Conservation (phyloP, 2,888 invertebrate species). For the Incurvaria masculella region DNA sequence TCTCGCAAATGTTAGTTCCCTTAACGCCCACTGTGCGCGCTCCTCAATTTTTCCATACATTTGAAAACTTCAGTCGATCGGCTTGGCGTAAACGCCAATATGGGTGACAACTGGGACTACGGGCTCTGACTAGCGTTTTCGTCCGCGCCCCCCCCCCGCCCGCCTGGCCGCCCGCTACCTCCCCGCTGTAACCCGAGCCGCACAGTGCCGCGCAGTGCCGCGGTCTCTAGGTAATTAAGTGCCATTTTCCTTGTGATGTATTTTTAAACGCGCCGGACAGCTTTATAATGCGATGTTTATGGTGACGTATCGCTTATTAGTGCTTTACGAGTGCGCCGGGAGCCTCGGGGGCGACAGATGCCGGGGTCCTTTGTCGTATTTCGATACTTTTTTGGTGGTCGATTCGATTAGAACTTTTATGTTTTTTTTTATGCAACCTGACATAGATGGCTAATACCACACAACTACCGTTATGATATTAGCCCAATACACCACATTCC, state of each 20-base stretch:
- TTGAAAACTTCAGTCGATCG: too few relatives aligned
- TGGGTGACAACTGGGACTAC: too few relatives aligned
- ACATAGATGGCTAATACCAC: too few relatives aligned
- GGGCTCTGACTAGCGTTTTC: too few relatives aligned
- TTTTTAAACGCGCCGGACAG: slow-evolving; percentile 54
- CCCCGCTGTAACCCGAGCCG: slow-evolving; percentile 44
- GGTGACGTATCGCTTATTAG: slow-evolving; percentile 57
- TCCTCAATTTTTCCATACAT: too few relatives aligned
- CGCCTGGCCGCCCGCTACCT: slow-evolving; percentile 17
- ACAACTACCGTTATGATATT: too few relatives aligned
- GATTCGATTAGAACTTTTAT: too few relatives aligned
- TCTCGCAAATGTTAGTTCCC: too few relatives aligned
- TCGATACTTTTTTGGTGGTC: neutral
- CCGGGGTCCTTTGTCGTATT: slow-evolving; percentile 51
- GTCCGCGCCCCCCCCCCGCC: neutral
- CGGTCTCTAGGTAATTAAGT: slow-evolving; percentile 56
- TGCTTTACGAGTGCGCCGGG: slow-evolving; percentile 37
- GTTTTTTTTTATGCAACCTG: too few relatives aligned
- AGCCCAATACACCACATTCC: too few relatives aligned
- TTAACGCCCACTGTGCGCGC: too few relatives aligned
- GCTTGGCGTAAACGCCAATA: too few relatives aligned
- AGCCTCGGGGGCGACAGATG: slow-evolving; percentile 41
- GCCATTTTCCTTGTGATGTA: slow-evolving; percentile 55
- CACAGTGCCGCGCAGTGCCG: slow-evolving; percentile 18
- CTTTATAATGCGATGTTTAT: slow-evolving; percentile 57